Evolutionary conservation across 2,113 vertebrate species (phyloP), one percentile per base, ranked within the genome.

Genomic region (Arvicanthis niloticus): DNA sequence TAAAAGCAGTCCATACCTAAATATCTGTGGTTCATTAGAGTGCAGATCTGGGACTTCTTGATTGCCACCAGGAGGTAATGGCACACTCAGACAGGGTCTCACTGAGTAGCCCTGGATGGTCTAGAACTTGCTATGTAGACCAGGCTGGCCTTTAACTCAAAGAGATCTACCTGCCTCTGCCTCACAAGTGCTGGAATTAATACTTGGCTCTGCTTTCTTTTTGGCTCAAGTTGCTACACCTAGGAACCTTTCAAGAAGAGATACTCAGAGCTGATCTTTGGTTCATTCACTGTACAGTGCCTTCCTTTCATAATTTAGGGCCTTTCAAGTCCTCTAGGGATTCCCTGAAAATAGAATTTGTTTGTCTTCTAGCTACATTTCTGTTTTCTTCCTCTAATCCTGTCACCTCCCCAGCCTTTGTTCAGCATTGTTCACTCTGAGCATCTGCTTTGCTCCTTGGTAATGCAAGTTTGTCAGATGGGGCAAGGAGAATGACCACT

Each of bases 251-350:
- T 78, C 78, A 91, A 15, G 6, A 80, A 86, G 51, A 92, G 12
- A 3, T 94, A 11, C 94, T 96, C 60, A 97, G 15, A 45, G 91
- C 67, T n/a, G n/a, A 70, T 53, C 6, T 94, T 95, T 56, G 76
- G 76, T 88, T 51, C 42, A 86, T 3, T 56, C 53, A 93, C n/a
- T 97, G 76, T 40, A 70, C 7, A 60, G 2, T 91, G 40, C 72
- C 19, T 73, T 88, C 68, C 22, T 91, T 67, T n/a, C 40, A n/a
- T 86, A 70, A n/a, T 76, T 91, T 84, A 67, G 93, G 76, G 67
- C 26, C 29, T 92, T 92, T 88, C 42, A 77, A 24, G 53, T 94
- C 40, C 77, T 90, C 13, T 91, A 42, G 87, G 15, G 62, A 75
- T 91, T 97, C 19, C 68, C 42, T 12, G 3, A 88, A 87, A 93